Conservation (phyloP, 2,888 invertebrate species). For the Petrophora chlorosata region DNA sequence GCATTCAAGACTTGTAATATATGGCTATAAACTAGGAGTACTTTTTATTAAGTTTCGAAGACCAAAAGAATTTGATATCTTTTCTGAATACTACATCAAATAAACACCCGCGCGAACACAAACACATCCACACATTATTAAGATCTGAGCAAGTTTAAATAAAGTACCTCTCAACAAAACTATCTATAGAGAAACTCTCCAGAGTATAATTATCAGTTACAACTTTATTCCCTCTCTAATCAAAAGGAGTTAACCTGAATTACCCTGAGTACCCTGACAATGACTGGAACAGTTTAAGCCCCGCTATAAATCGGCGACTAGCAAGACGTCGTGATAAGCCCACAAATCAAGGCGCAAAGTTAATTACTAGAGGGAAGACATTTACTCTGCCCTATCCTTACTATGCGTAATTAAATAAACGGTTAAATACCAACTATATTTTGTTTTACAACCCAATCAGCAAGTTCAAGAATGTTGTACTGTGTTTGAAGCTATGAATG, state of each 20-base stretch:
- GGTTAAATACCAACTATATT: slow-evolving; percentile 7
- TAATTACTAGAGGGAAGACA: slow-evolving; percentile 55
- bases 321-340: slow-evolving; percentile 62
- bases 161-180: no score
- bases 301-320: slow-evolving; percentile 59
- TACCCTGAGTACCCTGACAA: slow-evolving; percentile 23
- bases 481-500: background rate
- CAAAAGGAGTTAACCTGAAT: slow-evolving; percentile 11
- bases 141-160: no score
- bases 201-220: background rate
- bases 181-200: no score
- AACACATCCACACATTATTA: no score
- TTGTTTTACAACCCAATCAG: background rate
- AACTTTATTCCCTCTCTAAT: slow-evolving; percentile 5
- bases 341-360: slow-evolving; percentile 67
- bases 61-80: no score
- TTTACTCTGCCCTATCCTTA: slow-evolving; percentile 32
- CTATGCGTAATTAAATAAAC: slow-evolving; percentile 24
- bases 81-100: no score
- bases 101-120: no score
- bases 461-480: background rate
- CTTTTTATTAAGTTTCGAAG: no score
- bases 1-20: no score
- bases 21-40: no score
- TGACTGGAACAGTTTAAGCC: slow-evolving; percentile 50